Conservation (phyloP, 2,888 invertebrate species). For the Dorcus parallelipipedus region DNA sequence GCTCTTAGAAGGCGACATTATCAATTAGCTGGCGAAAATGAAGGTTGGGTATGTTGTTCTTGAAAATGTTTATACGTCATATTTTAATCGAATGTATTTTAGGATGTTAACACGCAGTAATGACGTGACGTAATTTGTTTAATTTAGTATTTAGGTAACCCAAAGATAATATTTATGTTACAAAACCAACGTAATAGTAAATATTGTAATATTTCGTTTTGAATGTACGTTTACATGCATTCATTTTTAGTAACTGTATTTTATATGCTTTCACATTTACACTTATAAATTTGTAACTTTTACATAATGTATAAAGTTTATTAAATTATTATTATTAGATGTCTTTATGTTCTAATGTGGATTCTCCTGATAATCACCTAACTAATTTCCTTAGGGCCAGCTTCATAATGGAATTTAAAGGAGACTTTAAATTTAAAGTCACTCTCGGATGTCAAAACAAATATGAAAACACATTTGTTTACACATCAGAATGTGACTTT, state of each 20-base stretch:
- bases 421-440: too few species aligned
- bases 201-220: conserved; percentile 10
- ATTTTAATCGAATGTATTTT: conserved; percentile 12
- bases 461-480: too few species aligned
- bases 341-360: too few species aligned
- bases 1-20: conserved; percentile 91
- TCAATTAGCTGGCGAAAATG: conserved; percentile 69
- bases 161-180: conserved; percentile 20
- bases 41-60: conserved; percentile 40
- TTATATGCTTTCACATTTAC: conserved; percentile 19
- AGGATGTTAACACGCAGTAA: conserved; percentile 12
- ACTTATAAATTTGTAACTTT: conserved; percentile 13
- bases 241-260: conserved; percentile 17
- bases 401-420: too few species aligned
- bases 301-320: conserved; percentile 7
- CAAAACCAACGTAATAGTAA: conserved; percentile 5
- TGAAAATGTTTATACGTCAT: conserved; percentile 7
- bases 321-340: background rate
- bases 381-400: too few species aligned
- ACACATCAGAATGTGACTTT: too few species aligned
- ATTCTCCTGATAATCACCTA: too few species aligned
- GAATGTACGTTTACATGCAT: conserved; percentile 18
- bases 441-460: too few species aligned
- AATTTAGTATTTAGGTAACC: conserved; percentile 8
- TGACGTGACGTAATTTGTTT: background rate